Evolutionary conservation across 2,888 invertebrate genomes (phyloP), one percentile per base, ranked within the genome.

Genomic region (Petrophora chlorosata): DNA sequence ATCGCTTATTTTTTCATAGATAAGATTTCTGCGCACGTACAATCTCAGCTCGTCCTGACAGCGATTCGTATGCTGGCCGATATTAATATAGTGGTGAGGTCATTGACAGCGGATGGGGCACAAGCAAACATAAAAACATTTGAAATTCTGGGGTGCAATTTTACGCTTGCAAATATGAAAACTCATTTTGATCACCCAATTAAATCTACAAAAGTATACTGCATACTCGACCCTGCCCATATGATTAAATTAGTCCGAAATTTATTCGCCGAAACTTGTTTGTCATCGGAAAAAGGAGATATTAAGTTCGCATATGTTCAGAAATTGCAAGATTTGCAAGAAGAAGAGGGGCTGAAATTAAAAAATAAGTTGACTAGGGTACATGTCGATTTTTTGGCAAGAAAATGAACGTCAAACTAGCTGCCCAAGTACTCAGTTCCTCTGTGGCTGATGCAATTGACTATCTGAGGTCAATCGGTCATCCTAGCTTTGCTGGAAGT

Each of bases 391-490:
- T 56, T 14, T 8, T 8, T 8, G n/a, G n/a, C n/a, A 25, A 56
- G 41, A 56, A 56, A 42, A 56, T 53, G 42, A 52, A 52, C 15
- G 56, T 52, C 8, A 35, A 16, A 35, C 29, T 53, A 23, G 54
- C 54, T 3, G 29, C 28, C n/a, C 53, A 55, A 44, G 28, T 55
- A 13, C 25, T 58, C 8, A 55, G 52, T 23, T 41, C 13, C 7
- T 56, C 53, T 23, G 58, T 53, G 12, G 55, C 58, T 23, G 54
- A 52, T 50, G 49, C 48, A 14, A 50, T 58, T 13, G 55, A 53
- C 12, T 58, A 40, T 42, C 30, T 53, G 16, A 32, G 25, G 16
- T 10, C n/a, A 15, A 34, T 40, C 25, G 35, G 35, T 15, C 14
- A 35, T 25, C 9, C 8, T 3, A 3, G n/a, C 12, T 35, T 35